These are phyloP conservation scores for Eupeodes luniger DNA, from an alignment of 2,888 invertebrate genomes.

Conservation along the genomic window DNA sequence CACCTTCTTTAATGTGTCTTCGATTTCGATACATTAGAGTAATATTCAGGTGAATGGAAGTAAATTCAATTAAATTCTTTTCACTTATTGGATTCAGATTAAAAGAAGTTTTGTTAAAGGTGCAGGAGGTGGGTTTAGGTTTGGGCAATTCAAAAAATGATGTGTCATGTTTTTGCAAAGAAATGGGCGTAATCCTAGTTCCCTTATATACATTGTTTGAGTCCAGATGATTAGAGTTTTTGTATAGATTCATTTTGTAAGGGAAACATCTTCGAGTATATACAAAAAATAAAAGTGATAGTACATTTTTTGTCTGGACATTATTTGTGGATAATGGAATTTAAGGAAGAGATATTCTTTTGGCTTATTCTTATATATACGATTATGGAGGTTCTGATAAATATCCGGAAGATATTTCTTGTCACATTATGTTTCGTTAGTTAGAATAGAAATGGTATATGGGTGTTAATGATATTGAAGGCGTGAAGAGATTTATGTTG, in stretches of 20 bases:
- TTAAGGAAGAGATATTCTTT: slow-evolving; percentile 5
- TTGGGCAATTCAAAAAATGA: not conserved
- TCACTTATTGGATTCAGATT: slow-evolving; percentile 46
- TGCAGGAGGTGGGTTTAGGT: too few relatives aligned
- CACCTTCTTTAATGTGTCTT: not conserved
- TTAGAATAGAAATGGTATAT: not conserved
- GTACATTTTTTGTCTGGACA: not conserved
- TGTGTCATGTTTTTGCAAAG: not conserved
- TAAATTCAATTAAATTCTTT: slow-evolving; percentile 57
- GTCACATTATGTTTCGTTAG: slow-evolving; percentile 1
- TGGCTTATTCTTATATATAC: not conserved
- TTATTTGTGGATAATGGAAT: slow-evolving; percentile 12
- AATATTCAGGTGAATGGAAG: slow-evolving; percentile 55
- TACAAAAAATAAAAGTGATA: not conserved
- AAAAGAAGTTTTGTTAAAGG: slow-evolving; percentile 22
- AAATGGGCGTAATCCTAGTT: slow-evolving; percentile 54
- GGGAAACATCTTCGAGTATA: not conserved
- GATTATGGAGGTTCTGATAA: too few relatives aligned
- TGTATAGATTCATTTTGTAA: not conserved
- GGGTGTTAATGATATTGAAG: not conserved
- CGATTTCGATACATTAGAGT: not conserved
- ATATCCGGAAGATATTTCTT: slow-evolving; percentile 4
- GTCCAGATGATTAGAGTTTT: slow-evolving; percentile 9
- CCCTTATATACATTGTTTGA: not conserved
- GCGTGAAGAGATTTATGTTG: not conserved